Evolutionary conservation across 2,888 invertebrate species (phyloP).

Genomic region (Himalopsyche kuldschensis): DNA sequence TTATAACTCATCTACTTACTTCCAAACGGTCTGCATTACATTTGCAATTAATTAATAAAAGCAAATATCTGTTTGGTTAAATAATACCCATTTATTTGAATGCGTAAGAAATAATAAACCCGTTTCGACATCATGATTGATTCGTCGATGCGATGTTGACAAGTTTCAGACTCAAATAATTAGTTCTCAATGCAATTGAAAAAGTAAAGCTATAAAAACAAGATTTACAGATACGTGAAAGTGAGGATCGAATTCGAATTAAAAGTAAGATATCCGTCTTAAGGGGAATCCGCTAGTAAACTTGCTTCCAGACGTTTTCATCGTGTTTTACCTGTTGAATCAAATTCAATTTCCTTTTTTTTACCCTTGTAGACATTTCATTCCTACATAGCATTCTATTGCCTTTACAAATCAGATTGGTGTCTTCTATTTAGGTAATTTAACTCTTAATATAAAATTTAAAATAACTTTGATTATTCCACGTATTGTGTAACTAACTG

Average conservation of each 20-base stretch:
- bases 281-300: neutral
- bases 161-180: neutral
- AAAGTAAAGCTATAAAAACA: neutral
- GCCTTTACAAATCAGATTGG: neutral
- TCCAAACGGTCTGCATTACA: too few species aligned
- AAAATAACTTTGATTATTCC: too few species aligned
- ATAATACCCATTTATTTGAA: too few species aligned
- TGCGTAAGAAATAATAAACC: too few species aligned
- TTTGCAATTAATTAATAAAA: too few species aligned
- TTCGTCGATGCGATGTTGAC: too few species aligned
- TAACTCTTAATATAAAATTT: too few species aligned
- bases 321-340: neutral
- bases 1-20: too few species aligned
- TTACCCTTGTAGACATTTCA: neutral
- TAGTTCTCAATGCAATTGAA: neutral
- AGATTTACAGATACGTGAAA: neutral
- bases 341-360: neutral
- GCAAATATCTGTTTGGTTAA: too few species aligned
- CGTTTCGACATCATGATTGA: too few species aligned
- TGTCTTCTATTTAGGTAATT: too few species aligned
- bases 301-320: neutral
- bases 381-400: neutral
- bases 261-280: neutral
- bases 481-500: too few species aligned
- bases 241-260: neutral